A percentile compares a stretch with the other conserved stretches of the same genome.
Conservation (phyloP, 2,888 invertebrate species). For the Dromius quadrimaculatus region DNA sequence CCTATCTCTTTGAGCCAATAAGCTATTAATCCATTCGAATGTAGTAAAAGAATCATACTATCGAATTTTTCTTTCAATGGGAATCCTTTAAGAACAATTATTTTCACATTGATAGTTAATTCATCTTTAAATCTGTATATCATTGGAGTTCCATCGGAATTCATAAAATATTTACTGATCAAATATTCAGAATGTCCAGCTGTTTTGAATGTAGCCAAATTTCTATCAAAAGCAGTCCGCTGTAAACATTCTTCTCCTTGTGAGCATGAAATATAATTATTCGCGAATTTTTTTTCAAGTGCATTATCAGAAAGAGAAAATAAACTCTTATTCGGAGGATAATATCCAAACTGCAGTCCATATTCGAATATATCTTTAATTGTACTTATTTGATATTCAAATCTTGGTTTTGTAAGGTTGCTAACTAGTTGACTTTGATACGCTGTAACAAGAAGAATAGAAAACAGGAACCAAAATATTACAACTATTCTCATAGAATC, state of each 20-base stretch:
- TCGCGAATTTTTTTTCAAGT: too few species aligned
- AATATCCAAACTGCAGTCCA: slow-evolving; percentile 2
- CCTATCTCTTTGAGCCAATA: slow-evolving; percentile 18
- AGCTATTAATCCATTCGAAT: slow-evolving; percentile 6
- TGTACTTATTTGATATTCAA: slow-evolving; percentile 39
- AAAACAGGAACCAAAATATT: slow-evolving; percentile 8
- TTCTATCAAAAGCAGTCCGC: slow-evolving; percentile 25
- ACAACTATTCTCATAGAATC: not conserved
- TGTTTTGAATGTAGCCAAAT: slow-evolving; percentile 31
- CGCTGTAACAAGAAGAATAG: not conserved
- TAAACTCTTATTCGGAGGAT: too few species aligned
- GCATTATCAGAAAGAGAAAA: too few species aligned
- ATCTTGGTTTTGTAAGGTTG: slow-evolving; percentile 28
- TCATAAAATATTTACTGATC: slow-evolving; percentile 1
- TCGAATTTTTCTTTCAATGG: slow-evolving; percentile 24
- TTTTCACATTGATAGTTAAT: not conserved
- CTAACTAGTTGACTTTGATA: slow-evolving; percentile 36
- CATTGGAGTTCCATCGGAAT: not conserved
- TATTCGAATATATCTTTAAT: slow-evolving; percentile 29
- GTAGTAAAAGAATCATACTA: not conserved
- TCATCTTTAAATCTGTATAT: not conserved
- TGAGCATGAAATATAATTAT: too few species aligned
- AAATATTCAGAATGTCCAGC: slow-evolving; percentile 8
- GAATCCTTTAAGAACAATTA: slow-evolving; percentile 33
- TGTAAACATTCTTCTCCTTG: slow-evolving; percentile 23